Percentiles rank a stretch among this genome's conserved stretches.
Conservation (phyloP, 2,797 vertebrate species). For the Hafferia zeledoni region DNA sequence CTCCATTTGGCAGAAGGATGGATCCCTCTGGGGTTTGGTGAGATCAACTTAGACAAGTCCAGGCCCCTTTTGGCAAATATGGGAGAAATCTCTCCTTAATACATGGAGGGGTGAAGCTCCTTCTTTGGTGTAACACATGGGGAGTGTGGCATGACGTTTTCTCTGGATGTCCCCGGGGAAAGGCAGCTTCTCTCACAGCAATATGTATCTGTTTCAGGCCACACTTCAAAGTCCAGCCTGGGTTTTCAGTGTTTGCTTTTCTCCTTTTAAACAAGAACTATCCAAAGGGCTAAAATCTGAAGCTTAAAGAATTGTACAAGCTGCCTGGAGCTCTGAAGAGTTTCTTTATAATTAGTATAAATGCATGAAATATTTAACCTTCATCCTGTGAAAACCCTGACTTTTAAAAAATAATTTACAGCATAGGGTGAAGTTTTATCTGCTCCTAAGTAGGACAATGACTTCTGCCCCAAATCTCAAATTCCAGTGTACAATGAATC, state of each 20-base stretch:
- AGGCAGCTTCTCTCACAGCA: neutral
- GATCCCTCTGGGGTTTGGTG: neutral
- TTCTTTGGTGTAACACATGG: neutral
- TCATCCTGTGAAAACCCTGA: neutral
- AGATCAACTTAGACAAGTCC: neutral
- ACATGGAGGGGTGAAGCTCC: neutral
- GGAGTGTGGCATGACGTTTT: neutral
- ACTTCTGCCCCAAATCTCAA: neutral
- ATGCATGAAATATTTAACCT: constrained; percentile 16
- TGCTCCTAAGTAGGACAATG: neutral
- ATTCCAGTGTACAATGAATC: neutral
- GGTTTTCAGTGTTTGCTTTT: neutral
- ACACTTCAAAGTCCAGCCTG: neutral
- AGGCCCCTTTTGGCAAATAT: neutral
- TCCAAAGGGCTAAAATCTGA: neutral
- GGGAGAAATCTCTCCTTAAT: neutral
- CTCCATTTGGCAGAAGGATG: neutral
- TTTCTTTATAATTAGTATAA: constrained; percentile 28
- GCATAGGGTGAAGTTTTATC: neutral
- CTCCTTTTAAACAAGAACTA: neutral
- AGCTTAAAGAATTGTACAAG: neutral
- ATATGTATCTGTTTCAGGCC: neutral
- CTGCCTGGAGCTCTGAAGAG: neutral
- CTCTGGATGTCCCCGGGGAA: neutral
- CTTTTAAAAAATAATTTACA: neutral